These are phyloP conservation scores for Hyles vespertilio DNA, from an alignment of 1,140 invertebrate genomes.

Conservation along the genomic window DNA sequence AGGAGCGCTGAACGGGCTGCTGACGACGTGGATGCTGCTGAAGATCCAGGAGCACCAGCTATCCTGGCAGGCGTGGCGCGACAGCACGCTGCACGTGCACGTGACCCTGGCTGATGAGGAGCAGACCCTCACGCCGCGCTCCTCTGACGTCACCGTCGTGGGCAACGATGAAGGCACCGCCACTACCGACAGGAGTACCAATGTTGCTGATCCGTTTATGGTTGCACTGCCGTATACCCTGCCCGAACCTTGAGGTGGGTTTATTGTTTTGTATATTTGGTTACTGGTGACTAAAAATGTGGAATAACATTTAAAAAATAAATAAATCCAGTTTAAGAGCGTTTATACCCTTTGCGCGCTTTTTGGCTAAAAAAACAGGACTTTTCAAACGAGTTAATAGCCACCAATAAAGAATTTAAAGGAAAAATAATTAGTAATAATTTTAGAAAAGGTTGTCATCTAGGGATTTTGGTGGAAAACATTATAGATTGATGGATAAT, in stretches of 20 bases:
- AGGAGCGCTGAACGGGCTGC: conserved; percentile 63
- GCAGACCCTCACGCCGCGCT: conserved; percentile 20
- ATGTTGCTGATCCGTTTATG: conserved; percentile 53
- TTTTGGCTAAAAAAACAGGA: no score
- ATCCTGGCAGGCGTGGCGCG: conserved; percentile 66
- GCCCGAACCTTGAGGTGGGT: conserved; percentile 27
- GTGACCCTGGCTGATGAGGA: conserved; percentile 45
- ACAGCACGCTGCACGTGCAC: conserved; percentile 59
- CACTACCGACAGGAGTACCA: conserved; percentile 45
- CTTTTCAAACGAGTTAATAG: no score
- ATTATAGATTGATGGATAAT: no score
- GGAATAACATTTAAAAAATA: no score
- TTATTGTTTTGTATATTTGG: no score
- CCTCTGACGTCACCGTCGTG: conserved; percentile 28
- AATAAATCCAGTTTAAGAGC: no score
- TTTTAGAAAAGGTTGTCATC: no score
- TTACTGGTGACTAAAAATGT: no score
- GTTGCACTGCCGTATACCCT: conserved; percentile 38
- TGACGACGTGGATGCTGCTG: conserved; percentile 68
- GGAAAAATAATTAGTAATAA: no score
- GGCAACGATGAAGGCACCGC: conserved; percentile 15
- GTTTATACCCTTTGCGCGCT: no score
- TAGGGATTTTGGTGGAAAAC: no score
- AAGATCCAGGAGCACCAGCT: conserved; percentile 68
- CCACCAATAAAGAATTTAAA: no score